Evolutionary conservation across 1,140 invertebrate species (phyloP).

Genomic region (silkworm (Bombyx mori)): DNA sequence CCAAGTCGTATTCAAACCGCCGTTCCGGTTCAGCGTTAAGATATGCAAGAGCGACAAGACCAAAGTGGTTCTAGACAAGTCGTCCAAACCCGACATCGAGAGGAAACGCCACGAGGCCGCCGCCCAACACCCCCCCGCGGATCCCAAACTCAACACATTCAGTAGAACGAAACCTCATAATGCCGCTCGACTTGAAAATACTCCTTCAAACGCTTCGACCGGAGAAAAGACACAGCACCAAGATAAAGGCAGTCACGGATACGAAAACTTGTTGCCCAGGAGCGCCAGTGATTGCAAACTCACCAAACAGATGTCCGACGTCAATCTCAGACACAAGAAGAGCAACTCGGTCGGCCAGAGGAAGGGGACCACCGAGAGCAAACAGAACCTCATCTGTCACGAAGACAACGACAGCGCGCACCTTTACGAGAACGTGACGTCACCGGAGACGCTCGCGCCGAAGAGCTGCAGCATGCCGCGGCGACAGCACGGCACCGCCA

Average conservation of each 20-base stretch:
- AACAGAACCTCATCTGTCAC: conserved; percentile 60
- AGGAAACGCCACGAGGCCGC: conserved; percentile 48
- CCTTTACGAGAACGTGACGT: conserved; percentile 62
- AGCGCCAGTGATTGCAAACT: conserved; percentile 62
- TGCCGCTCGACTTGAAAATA: conserved; percentile 31
- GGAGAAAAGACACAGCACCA: conserved; percentile 22
- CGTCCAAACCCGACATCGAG: conserved; percentile 59
- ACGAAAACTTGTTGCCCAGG: conserved; percentile 50
- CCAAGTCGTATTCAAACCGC: conserved; percentile 88
- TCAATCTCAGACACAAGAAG: conserved; percentile 55
- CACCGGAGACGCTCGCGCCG: conserved; percentile 42
- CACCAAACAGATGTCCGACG: conserved; percentile 43
- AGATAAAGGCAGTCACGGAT: conserved; percentile 37
- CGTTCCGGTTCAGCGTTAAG: conserved; percentile 87
- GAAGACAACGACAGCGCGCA: conserved; percentile 57
- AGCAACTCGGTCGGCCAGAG: conserved; percentile 64
- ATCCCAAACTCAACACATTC: conserved; percentile 38
- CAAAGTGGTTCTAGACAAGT: conserved; percentile 67
- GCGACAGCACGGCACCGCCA: conserved; percentile 34
- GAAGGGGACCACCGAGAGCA: conserved; percentile 58
- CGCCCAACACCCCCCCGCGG: conserved; percentile 26
- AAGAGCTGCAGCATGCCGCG: conserved; percentile 65
- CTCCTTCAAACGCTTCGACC: conserved; percentile 28
- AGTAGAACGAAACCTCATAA: conserved; percentile 37
- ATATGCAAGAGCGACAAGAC: conserved; percentile 77